These are phyloP conservation scores for Drosophila stalkeri DNA, from an alignment of 2,888 invertebrate genomes.

Conservation along the genomic window DNA sequence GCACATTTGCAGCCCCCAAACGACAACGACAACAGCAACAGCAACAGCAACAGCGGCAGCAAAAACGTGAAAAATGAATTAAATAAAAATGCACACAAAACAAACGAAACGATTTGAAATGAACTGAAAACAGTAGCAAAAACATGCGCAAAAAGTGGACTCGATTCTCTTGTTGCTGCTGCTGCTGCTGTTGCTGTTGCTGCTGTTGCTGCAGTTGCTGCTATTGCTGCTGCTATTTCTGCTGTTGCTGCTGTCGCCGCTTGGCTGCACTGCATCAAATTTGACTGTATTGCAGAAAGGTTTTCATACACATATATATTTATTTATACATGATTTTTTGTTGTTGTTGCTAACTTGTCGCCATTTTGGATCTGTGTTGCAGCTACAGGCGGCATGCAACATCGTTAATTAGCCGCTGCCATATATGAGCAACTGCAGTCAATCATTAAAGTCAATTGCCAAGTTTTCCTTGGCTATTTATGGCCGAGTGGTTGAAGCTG, in stretches of 20 bases:
- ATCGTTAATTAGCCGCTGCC: slow-evolving; percentile 57
- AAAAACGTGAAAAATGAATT: slow-evolving; percentile 79
- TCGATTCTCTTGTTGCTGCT: slow-evolving; percentile 40
- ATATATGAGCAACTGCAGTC: slow-evolving; percentile 47
- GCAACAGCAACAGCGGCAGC: slow-evolving; percentile 43
- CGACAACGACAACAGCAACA: slow-evolving; percentile 59
- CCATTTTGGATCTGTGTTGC: slow-evolving; percentile 49
- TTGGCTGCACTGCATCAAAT: slow-evolving; percentile 69
- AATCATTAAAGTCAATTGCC: slow-evolving; percentile 67
- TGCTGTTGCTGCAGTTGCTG: slow-evolving; percentile 23
- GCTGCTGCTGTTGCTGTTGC: slow-evolving; percentile 28
- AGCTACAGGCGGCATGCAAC: slow-evolving; percentile 42
- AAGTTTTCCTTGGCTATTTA: slow-evolving; percentile 43
- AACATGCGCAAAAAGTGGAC: slow-evolving; percentile 51
- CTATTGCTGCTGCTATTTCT: slow-evolving; percentile 14
- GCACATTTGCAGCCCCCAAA: slow-evolving; percentile 83
- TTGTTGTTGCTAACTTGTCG: slow-evolving; percentile 42
- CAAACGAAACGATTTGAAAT: slow-evolving; percentile 73
- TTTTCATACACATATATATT: slow-evolving; percentile 28
- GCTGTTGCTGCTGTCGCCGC: slow-evolving; percentile 39
- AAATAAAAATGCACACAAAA: slow-evolving; percentile 76
- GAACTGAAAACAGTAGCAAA: slow-evolving; percentile 76
- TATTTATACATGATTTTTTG: neutral
- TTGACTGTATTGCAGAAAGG: slow-evolving; percentile 51
- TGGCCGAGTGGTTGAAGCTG: slow-evolving; percentile 11